A percentile compares a stretch with the other conserved stretches of the same genome.
phyloP scores from a whole-genome alignment of 2,113 vertebrate species.

The Lepus americanus region DNA sequence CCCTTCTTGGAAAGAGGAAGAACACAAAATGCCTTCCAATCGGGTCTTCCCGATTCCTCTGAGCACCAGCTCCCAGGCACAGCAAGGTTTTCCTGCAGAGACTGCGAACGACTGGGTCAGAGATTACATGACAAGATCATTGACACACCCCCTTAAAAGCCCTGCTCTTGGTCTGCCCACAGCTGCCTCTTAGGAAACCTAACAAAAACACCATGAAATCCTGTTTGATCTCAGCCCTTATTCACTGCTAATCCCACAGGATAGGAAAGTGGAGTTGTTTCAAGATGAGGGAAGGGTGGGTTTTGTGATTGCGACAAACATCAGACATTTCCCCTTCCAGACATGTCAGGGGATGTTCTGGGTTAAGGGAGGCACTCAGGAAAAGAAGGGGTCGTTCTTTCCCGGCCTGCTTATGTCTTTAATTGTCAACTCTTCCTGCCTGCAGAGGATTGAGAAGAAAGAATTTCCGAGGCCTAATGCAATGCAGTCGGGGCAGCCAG shows the following conservation, averaged over 20 bases:
- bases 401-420: background rate
- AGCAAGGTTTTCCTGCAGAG: background rate
- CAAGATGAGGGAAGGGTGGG: background rate
- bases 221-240: slow-evolving; percentile 54
- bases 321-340: slow-evolving; percentile 46
- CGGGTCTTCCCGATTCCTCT: background rate
- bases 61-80: background rate
- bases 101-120: background rate
- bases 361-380: background rate
- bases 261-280: slow-evolving; percentile 27
- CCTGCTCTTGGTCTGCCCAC: slow-evolving; percentile 7
- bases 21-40: background rate
- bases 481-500: background rate
- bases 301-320: slow-evolving; percentile 25
- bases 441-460: background rate
- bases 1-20: background rate
- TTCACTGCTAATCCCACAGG: slow-evolving; percentile 61
- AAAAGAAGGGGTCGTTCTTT: background rate
- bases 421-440: background rate
- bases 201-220: slow-evolving; percentile 61
- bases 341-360: background rate
- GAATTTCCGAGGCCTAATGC: background rate
- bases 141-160: slow-evolving; percentile 33
- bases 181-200: slow-evolving; percentile 57
- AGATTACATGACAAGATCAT: background rate